Percentiles rank a stretch among this genome's conserved stretches.
Conservation (phyloP, 2,888 invertebrate genomes). For the Tinea trinotella region DNA sequence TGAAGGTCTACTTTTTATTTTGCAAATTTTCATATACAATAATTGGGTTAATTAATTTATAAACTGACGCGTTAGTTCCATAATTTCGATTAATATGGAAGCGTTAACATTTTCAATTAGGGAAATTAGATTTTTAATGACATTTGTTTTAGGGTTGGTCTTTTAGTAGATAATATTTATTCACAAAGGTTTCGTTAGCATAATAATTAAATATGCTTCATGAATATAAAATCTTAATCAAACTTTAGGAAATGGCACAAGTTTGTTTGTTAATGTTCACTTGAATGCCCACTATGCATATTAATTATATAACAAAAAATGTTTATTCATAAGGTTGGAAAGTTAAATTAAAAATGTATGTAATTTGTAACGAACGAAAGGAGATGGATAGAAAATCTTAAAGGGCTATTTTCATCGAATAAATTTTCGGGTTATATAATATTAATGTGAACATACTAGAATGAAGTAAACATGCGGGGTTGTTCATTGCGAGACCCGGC, state of each 20-base stretch:
- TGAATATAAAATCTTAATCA: constrained; percentile 65
- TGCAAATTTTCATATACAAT: neutral
- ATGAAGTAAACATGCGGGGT: constrained; percentile 25
- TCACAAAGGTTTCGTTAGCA: constrained; percentile 57
- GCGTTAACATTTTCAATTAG: constrained; percentile 4
- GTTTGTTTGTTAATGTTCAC: constrained; percentile 54
- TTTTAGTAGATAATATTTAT: constrained; percentile 14
- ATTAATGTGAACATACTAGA: constrained; percentile 11
- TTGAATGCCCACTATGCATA: constrained; percentile 62
- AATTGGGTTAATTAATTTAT: neutral
- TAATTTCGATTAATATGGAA: neutral
- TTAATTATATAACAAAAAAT: constrained; percentile 33
- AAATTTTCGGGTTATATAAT: neutral
- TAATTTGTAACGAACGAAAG: neutral
- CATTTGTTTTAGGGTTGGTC: constrained; percentile 9
- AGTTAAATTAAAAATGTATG: neutral
- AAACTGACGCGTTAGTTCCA: neutral
- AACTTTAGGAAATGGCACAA: constrained; percentile 59
- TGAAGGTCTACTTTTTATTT: neutral
- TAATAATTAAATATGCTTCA: constrained; percentile 69
- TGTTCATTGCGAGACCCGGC: constrained; percentile 21
- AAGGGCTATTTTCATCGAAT: neutral
- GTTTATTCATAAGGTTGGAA: neutral
- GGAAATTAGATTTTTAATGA: constrained; percentile 11
- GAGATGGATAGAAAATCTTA: neutral